Evolutionary conservation across 2,797 vertebrate genomes (phyloP).

Genomic region (Pterois miles): DNA sequence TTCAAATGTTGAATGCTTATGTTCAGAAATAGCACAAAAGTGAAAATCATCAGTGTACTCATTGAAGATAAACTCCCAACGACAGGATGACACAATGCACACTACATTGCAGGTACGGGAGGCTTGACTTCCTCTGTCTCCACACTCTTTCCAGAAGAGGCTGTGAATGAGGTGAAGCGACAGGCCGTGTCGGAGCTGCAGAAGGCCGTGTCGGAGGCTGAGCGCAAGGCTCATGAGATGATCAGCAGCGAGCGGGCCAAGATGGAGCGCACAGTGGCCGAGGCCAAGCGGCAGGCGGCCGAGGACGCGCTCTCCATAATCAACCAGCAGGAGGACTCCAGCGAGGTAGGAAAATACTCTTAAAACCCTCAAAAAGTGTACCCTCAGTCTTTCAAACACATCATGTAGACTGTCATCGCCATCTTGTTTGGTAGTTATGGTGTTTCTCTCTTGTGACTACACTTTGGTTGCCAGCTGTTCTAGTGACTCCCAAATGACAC

Average conservation of each 20-base stretch:
- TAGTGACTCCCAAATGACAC: constrained; percentile 4
- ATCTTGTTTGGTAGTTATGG: neutral
- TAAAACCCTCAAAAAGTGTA: neutral
- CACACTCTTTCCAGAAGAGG: constrained; percentile 90
- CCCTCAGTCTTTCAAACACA: constrained; percentile 10
- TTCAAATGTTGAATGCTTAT: neutral
- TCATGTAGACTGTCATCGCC: neutral
- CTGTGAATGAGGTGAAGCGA: constrained; percentile 98
- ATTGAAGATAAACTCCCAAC: neutral
- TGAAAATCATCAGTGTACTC: neutral
- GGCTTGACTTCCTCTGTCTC: constrained; percentile 69
- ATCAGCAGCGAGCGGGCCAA: constrained; percentile 94
- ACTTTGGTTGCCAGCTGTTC: constrained; percentile 6
- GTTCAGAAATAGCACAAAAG: neutral
- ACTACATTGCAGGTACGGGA: constrained; percentile 62
- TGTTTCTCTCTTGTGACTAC: neutral
- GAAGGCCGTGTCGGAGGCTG: constrained; percentile 96
- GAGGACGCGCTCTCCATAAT: constrained; percentile 95
- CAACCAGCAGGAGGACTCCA: constrained; percentile 98
- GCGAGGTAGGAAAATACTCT: constrained; percentile 85
- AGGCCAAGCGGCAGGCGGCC: constrained; percentile 94
- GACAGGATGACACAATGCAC: constrained; percentile 39
- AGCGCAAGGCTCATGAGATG: constrained; percentile 98
- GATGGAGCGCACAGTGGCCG: constrained; percentile 97
- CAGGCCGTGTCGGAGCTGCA: constrained; percentile 99